These are phyloP conservation scores for Dryococelus australis DNA, from an alignment of 2,888 invertebrate species.

Conservation along the genomic window DNA sequence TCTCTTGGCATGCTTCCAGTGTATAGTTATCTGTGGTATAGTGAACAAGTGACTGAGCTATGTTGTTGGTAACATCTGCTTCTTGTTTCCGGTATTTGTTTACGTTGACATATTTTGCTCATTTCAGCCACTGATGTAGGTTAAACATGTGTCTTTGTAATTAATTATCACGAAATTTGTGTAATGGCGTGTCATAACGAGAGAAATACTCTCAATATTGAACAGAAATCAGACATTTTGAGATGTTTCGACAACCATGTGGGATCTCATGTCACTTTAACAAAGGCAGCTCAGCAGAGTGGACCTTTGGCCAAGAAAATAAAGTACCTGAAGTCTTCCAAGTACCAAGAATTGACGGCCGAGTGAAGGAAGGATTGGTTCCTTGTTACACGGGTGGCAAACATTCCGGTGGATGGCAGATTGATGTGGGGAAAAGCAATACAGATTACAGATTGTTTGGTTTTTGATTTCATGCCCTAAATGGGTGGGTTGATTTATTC, in stretches of 20 bases:
- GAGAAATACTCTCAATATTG: background rate
- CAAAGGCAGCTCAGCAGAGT: background rate
- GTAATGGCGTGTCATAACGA: background rate
- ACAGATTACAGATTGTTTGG: background rate
- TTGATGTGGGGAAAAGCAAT: background rate
- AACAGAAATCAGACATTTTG: background rate
- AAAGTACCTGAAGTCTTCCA: background rate
- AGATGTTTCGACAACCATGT: background rate
- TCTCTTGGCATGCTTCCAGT: no score
- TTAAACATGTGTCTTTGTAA: background rate
- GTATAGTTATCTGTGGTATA: no score
- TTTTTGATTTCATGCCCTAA: conserved; percentile 25
- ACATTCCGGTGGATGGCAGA: conserved; percentile 26
- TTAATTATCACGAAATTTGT: background rate
- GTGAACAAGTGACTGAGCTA: no score
- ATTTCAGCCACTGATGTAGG: no score
- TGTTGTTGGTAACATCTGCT: no score
- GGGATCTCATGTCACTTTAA: background rate
- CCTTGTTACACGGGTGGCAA: conserved; percentile 52
- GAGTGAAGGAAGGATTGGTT: background rate
- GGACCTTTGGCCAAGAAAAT: background rate
- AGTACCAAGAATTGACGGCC: background rate
- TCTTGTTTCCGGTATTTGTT: no score
- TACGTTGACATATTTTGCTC: no score
- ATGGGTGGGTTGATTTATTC: conserved; percentile 35